Evolutionary conservation across 2,113 vertebrate genomes (phyloP), one percentile per base, ranked within the genome.

Genomic region (Apeltes quadracus): DNA sequence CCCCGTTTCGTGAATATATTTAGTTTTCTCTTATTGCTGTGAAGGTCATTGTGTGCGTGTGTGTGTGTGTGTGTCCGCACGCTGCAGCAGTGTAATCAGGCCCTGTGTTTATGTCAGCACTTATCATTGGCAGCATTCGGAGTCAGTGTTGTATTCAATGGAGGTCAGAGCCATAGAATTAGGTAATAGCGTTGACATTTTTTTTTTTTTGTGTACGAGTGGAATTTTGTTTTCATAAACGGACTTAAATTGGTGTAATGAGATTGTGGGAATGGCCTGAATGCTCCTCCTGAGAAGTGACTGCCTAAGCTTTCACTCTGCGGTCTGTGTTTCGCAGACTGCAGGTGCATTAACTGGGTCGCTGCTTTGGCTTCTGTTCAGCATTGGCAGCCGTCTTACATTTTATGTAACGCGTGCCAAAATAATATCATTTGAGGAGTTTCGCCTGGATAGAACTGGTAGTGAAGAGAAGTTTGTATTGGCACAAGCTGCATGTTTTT

Each of bases 41-140:
- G 87, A 90, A 90, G 87, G 89, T 89, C 81, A 87, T 55, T 61
- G 25, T 55, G 59, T 2, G 9, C 56, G 32, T 57, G 38, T 65
- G 12, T 29, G 27, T 36, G 25, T 66, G 39, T 46, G 8, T 41
- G 43, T 68, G 4, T 18, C 2, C 14, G 36, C n/a, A 20, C 9
- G 5, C 46, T 57, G 73, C 68, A 76, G 58, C 63, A 67, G 65
- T 59, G 34, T 13, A 54, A 2, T 44, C 14, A 11, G 27, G 32
- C 8, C 0, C 4, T 64, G 34, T 69, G 73, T 36, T 2, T 29
- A 62, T 68, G 29, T 11, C 14, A 36, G 46, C 53, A 75, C 13
- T 75, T 66, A n/a, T 72, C 46, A 58, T 41, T 57, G 44, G 10
- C 32, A 12, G 16, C 4, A 20, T n/a, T 64, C 18, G n/a, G 8